Base-by-base conservation (phyloP, 2,113 vertebrate genomes). In the Zosterops hypoxanthus region DNA sequence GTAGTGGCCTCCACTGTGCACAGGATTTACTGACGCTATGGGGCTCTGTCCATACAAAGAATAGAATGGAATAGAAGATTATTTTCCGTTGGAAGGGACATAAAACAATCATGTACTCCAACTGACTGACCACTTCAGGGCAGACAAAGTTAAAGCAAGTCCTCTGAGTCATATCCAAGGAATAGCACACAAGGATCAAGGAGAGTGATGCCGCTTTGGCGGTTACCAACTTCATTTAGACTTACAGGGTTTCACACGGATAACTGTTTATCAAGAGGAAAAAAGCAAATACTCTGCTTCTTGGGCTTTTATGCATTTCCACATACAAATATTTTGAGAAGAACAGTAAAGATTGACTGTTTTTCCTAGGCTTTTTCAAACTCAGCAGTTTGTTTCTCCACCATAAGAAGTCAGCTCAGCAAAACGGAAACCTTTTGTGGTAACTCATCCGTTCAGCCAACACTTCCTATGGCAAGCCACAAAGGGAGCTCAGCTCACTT, bases 161-260 rank as follows among this genome's bases (percentile, higher is more conserved):
- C 46, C n/a, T 80, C 46, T n/a, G 42, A 86, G 41, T 33, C 15
- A 65, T 1, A 1, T 60, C 57, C 59, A 77, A 68, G 20, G 47
- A 73, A 55, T 2, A 71, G 14, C 5, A 83, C 31, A 33, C 9
- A 47, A 57, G 20, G 21, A 46, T 33, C 7, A 49, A 9, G 15
- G 17, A 26, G 21, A 19, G 36, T 41, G 36, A 33, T 23, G 11
- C 11, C 0, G 0, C 36, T 61, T 69, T 3, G 3, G 36, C 1
- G 2, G 15, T 39, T 82, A 69, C 25, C 16, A 61, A 9, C 9
- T 33, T 88, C 55, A 14, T 53, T 88, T 33, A 59, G 23, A 82
- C 23, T 34, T 50, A 39, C 41, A 57, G 5, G 16, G 46, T 65
- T 68, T 90, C 63, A 80, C 17, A 49, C 2, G 66, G 57, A 18